Percentiles rank a stretch among this genome's conserved stretches.
Conservation (phyloP, 2,888 invertebrate genomes). For the Pherbina coryleti region DNA sequence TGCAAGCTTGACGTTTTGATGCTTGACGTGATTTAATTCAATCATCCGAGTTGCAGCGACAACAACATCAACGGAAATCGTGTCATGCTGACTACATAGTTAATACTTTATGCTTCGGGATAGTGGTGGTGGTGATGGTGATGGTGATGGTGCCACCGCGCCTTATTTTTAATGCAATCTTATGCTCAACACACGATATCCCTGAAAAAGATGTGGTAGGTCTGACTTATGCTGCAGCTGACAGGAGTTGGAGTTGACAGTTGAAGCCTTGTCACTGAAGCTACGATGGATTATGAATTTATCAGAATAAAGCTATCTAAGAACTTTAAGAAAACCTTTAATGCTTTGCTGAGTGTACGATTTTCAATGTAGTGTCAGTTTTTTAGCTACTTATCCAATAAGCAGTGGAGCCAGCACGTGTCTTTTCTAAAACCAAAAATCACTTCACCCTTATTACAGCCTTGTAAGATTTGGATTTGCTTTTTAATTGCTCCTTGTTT, state of each 20-base stretch:
- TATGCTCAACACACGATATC: neutral
- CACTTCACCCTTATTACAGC: no score
- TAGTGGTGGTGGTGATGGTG: neutral
- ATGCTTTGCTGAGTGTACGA: no score
- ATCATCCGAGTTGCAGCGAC: neutral
- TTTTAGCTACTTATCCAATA: no score
- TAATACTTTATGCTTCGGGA: neutral
- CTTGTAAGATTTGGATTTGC: neutral
- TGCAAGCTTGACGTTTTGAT: neutral
- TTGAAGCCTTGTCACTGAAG: conserved; percentile 14
- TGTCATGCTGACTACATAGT: neutral
- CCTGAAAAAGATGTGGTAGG: neutral
- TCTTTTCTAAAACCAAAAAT: no score
- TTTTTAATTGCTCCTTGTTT: neutral
- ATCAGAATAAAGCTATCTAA: no score
- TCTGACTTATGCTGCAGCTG: neutral
- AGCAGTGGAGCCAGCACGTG: no score
- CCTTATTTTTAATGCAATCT: neutral
- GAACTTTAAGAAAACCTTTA: no score
- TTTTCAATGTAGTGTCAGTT: no score
- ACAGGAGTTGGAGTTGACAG: conserved; percentile 17
- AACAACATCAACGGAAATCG: conserved; percentile 2
- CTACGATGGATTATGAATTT: conserved; percentile 28
- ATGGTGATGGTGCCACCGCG: neutral
- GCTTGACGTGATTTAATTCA: conserved; percentile 1